Conservation (phyloP, 1,140 invertebrate genomes). For the Macrotrachela quadricornifera region DNA sequence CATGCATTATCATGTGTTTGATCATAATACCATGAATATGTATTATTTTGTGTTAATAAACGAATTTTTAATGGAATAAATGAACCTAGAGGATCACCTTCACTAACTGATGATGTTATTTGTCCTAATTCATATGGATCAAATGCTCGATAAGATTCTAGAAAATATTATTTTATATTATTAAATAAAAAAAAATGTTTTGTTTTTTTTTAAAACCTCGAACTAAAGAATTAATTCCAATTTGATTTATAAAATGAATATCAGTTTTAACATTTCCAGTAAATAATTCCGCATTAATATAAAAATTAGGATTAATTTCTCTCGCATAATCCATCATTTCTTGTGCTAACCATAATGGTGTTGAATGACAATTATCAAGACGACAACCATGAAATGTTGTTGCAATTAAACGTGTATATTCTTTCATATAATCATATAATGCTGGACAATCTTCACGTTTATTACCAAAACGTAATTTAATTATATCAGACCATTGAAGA, state of each 20-base stretch:
- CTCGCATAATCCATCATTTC: slow-evolving; percentile 74
- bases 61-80: slow-evolving; percentile 16
- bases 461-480: slow-evolving; percentile 66
- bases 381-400: slow-evolving; percentile 77
- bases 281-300: slow-evolving; percentile 89
- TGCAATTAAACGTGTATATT: slow-evolving; percentile 69
- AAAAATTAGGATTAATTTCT: slow-evolving; percentile 65
- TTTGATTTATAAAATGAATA: slow-evolving; percentile 90
- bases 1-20: slow-evolving; percentile 87
- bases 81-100: too few species aligned
- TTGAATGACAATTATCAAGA: slow-evolving; percentile 96
- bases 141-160: slow-evolving; percentile 20
- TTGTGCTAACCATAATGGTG: slow-evolving; percentile 74
- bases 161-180: too few species aligned
- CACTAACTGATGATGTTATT: not conserved
- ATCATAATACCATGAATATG: slow-evolving; percentile 83
- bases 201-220: too few species aligned
- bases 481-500: slow-evolving; percentile 90
- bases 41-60: slow-evolving; percentile 35
- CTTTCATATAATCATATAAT: slow-evolving; percentile 75
- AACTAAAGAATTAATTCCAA: slow-evolving; percentile 86
- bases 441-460: slow-evolving; percentile 57
- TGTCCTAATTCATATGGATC: not conserved
- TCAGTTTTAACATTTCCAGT: slow-evolving; percentile 81
- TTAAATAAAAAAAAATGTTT: too few species aligned